Evolutionary conservation across 2,113 vertebrate genomes (phyloP).

Genomic region (Dipodomys stephensi): DNA sequence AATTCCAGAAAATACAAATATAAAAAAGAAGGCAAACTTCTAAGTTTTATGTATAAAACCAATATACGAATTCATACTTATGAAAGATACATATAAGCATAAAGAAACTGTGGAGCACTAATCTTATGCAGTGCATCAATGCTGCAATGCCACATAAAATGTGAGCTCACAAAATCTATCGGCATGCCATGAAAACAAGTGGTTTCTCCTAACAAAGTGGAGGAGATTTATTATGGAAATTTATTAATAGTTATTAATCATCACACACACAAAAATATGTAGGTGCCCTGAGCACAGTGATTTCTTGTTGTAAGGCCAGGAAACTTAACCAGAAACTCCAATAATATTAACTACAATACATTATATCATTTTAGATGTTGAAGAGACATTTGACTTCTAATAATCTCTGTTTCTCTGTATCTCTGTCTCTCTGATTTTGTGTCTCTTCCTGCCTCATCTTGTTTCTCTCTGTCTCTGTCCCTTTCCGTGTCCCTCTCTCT

Average conservation of each 20-base stretch:
- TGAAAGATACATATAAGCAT: not conserved
- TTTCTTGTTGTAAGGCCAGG: too few species aligned
- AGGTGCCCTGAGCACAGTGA: too few species aligned
- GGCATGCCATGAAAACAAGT: not conserved
- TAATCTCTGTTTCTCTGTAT: too few species aligned
- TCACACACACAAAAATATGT: not conserved
- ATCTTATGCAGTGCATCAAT: not conserved
- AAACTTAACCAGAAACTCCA: too few species aligned
- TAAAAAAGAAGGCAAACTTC: not conserved
- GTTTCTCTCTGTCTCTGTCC: too few species aligned
- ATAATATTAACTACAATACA: not conserved
- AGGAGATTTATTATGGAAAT: not conserved
- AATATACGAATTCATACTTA: not conserved
- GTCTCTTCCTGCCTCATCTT: too few species aligned
- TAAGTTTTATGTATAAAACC: not conserved
- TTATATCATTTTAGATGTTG: not conserved
- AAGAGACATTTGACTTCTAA: not conserved
- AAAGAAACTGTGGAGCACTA: not conserved
- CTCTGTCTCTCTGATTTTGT: too few species aligned
- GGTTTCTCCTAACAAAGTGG: not conserved
- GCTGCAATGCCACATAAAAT: not conserved
- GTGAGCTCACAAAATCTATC: not conserved
- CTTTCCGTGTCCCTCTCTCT: too few species aligned
- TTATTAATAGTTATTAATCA: too few species aligned
- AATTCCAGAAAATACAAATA: not conserved